phyloP scores from a whole-genome alignment of 30 jellyfish, hydroid and myxozoan genomes.

The Turritopsis rubra region DNA sequence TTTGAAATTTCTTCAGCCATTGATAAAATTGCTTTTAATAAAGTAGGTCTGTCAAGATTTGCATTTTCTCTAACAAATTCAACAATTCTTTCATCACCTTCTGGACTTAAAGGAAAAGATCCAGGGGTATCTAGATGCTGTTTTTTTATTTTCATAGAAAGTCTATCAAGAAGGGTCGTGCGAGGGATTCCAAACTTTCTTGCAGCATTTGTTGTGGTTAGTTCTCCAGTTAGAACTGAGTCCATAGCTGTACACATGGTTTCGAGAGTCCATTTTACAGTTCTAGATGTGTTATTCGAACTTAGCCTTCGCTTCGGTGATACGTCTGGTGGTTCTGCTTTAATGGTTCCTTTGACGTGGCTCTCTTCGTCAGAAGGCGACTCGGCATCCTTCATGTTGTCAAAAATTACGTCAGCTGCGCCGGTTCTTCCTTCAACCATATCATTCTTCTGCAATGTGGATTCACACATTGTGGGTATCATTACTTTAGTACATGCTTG shows the following conservation, averaged over 20 bases:
- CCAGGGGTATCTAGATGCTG: constrained; percentile 24
- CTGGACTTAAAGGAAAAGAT: constrained; percentile 14
- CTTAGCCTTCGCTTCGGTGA: constrained; percentile 15
- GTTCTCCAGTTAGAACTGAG: constrained; percentile 16
- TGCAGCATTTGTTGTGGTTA: constrained; percentile 28
- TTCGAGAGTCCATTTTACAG: constrained; percentile 28
- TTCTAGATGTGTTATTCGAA: constrained; percentile 15
- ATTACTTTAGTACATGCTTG: constrained; percentile 17
- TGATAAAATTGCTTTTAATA: constrained; percentile 6
- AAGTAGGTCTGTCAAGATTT: constrained; percentile 12
- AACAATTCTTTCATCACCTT: constrained; percentile 16
- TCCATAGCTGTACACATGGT: constrained; percentile 33
- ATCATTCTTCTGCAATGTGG: background rate
- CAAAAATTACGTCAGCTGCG: constrained; percentile 14
- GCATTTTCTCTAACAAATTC: constrained; percentile 12
- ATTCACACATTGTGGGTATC: constrained; percentile 16
- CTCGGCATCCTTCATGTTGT: constrained; percentile 7
- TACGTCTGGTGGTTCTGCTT: background rate
- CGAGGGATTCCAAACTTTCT: constrained; percentile 28
- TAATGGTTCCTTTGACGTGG: background rate
- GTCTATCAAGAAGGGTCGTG: constrained; percentile 25
- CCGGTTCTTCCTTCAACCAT: background rate
- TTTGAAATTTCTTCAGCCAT: constrained; percentile 10
- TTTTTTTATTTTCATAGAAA: constrained; percentile 19
- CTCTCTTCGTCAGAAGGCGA: constrained; percentile 9